A percentile compares a stretch with the other conserved stretches of the same genome.
phyloP scores from a whole-genome alignment of 2,797 vertebrate species.

The Capromys pilorides region DNA sequence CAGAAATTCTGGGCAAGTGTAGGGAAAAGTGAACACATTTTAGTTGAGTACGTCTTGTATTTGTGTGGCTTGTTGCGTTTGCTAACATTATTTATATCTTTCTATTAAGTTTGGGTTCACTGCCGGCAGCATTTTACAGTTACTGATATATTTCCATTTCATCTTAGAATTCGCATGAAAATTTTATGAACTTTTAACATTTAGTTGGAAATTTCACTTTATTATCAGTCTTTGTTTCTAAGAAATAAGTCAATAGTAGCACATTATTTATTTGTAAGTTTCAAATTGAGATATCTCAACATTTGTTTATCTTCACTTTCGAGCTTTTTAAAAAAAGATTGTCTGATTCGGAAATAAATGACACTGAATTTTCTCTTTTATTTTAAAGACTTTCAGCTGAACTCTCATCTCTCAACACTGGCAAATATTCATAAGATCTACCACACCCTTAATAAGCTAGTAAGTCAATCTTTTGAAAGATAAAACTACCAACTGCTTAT shows the following conservation, averaged over 20 bases:
- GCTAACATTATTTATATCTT: slow-evolving; percentile 50
- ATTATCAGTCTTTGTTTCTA: slow-evolving; percentile 51
- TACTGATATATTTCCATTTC: slow-evolving; percentile 54
- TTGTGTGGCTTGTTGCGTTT: slow-evolving; percentile 46
- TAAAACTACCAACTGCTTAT: slow-evolving; percentile 66
- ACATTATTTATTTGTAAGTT: slow-evolving; percentile 8
- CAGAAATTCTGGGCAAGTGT: slow-evolving; percentile 24
- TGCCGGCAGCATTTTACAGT: slow-evolving; percentile 37
- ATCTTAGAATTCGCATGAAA: slow-evolving; percentile 41
- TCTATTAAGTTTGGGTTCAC: slow-evolving; percentile 29
- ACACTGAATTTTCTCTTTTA: slow-evolving; percentile 64
- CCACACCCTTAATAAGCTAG: slow-evolving; percentile 99
- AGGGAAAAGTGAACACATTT: not conserved
- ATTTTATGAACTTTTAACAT: slow-evolving; percentile 36
- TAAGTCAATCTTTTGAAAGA: slow-evolving; percentile 87
- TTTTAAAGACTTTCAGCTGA: slow-evolving; percentile 97
- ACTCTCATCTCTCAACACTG: slow-evolving; percentile 99
- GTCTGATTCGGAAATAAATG: slow-evolving; percentile 62
- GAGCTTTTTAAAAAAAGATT: slow-evolving; percentile 28
- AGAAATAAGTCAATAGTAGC: not conserved
- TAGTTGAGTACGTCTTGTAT: slow-evolving; percentile 37
- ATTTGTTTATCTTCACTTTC: slow-evolving; percentile 29
- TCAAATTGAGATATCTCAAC: not conserved
- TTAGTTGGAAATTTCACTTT: slow-evolving; percentile 54
- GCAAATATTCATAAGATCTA: slow-evolving; percentile 99